Conservation (phyloP, 2,888 invertebrate genomes). For the Eupeodes latifasciatus region DNA sequence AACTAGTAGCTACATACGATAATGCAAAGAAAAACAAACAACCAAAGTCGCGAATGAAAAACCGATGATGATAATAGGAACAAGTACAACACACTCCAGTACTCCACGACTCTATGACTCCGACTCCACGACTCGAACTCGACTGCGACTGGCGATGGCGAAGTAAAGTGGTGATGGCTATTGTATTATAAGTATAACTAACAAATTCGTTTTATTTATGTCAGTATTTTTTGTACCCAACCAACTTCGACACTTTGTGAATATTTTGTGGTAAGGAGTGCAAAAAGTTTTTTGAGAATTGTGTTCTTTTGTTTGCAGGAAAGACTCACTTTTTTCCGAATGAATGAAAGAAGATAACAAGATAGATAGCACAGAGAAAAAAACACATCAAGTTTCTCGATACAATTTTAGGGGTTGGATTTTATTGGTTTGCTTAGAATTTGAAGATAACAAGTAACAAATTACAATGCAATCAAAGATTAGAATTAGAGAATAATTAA, state of each 20-base stretch:
- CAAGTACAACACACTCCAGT: slow-evolving; percentile 19
- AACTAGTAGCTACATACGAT: slow-evolving; percentile 11
- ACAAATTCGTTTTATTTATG: slow-evolving; percentile 26
- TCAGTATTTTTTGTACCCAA: slow-evolving; percentile 9
- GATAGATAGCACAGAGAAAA: slow-evolving; percentile 3
- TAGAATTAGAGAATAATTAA: slow-evolving; percentile 1
- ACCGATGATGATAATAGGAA: slow-evolving; percentile 10
- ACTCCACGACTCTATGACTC: slow-evolving; percentile 43
- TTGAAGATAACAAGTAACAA: slow-evolving; percentile 14
- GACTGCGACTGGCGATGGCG: slow-evolving; percentile 4
- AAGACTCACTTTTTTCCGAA: slow-evolving; percentile 1
- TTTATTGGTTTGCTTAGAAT: neutral
- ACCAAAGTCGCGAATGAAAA: slow-evolving; percentile 20
- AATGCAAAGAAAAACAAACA: slow-evolving; percentile 14
- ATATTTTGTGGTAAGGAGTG: slow-evolving; percentile 69
- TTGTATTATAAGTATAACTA: neutral
- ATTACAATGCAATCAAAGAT: slow-evolving; percentile 20
- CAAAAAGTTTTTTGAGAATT: slow-evolving; percentile 55
- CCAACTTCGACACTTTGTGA: slow-evolving; percentile 15
- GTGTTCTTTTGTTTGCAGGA: slow-evolving; percentile 1
- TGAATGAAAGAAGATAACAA: slow-evolving; percentile 26
- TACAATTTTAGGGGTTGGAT: neutral
- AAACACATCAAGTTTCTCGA: slow-evolving; percentile 14
- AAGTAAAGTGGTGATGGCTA: slow-evolving; percentile 4
- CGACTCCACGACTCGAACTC: slow-evolving; percentile 43